Conservation (phyloP, 2,888 invertebrate species). For the Caenorhabditis sp. region DNA sequence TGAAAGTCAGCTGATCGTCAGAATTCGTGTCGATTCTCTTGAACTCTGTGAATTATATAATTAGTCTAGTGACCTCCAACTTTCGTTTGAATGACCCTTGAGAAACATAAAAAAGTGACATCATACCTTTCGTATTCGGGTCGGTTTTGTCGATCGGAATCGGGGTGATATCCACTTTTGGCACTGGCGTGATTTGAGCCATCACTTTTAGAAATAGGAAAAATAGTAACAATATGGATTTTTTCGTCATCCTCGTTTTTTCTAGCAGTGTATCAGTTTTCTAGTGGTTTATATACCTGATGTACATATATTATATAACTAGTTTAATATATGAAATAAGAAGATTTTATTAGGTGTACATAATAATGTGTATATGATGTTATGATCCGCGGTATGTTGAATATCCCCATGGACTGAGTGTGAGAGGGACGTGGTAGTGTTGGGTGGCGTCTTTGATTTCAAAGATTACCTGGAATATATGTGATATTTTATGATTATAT, state of each 20-base stretch:
- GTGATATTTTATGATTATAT: no score
- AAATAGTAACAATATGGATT: not conserved
- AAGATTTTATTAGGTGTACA: constrained; percentile 1
- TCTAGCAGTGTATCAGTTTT: not conserved
- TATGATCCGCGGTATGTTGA: constrained; percentile 63
- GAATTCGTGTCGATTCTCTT: constrained; percentile 61
- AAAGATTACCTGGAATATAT: constrained; percentile 56
- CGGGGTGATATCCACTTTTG: constrained; percentile 61
- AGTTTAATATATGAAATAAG: not conserved
- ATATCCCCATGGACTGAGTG: constrained; percentile 63
- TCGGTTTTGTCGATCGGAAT: constrained; percentile 64
- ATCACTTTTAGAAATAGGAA: not conserved
- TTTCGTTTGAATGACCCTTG: not conserved
- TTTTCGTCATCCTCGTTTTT: not conserved
- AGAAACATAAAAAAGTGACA: not conserved
- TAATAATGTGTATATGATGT: not conserved
- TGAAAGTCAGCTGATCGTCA: constrained; percentile 63
- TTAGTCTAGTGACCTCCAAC: not conserved
- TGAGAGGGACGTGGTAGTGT: constrained; percentile 64
- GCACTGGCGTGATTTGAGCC: constrained; percentile 40
- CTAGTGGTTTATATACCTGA: not conserved
- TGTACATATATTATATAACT: not conserved
- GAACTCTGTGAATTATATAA: constrained; percentile 50
- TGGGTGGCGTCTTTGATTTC: constrained; percentile 49
- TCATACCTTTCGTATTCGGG: constrained; percentile 60